Evolutionary conservation across 2,113 vertebrate species (phyloP), one percentile per base, ranked within the genome.

Genomic region (Burhinus oedicnemus): DNA sequence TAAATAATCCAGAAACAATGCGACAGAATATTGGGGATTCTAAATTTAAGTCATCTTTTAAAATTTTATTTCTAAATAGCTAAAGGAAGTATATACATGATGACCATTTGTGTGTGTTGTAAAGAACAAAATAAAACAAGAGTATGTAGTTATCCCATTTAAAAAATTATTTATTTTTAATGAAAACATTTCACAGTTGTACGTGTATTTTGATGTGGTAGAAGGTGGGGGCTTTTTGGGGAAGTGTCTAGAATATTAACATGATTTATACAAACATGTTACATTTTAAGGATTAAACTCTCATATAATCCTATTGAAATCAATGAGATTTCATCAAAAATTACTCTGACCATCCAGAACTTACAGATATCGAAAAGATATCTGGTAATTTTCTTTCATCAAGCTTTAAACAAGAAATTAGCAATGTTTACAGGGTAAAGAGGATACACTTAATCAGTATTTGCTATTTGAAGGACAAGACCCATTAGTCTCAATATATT

Each of bases 151-250:
- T 60, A 40, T 34, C 9, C 9, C 6, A 47, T 8, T 44, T n/a
- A 12, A 16, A 20, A 68, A 30, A 49, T 11, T 5, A 2, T 9
- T 36, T 34, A 26, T 66, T 77, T 87, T 88, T 57, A 36, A 15
- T 4, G 51, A 15, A 80, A 83, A 5, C 4, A 5, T 42, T 77
- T 89, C 30, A n/a, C 12, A 42, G 3, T 5, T 62, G 3, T 34
- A 18, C 18, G n/a, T 44, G 3, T 66, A 30, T 7, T 42, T 25
- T n/a, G 4, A 44, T 15, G 20, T 30, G 44, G 15, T n/a, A 66
- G 23, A 52, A 70, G 3, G 5, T 64, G 26, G 0, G 3, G 2
- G 3, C 5, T 47, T 60, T 69, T 62, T 22, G 3, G 3, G 9
- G 5, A 2, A 4, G 21, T 25, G 2, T 78, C 9, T 49, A 32